Evolutionary conservation across 92 coral and sea anemone genomes (phyloP).

Genomic region (Zoanthus sociatus): DNA sequence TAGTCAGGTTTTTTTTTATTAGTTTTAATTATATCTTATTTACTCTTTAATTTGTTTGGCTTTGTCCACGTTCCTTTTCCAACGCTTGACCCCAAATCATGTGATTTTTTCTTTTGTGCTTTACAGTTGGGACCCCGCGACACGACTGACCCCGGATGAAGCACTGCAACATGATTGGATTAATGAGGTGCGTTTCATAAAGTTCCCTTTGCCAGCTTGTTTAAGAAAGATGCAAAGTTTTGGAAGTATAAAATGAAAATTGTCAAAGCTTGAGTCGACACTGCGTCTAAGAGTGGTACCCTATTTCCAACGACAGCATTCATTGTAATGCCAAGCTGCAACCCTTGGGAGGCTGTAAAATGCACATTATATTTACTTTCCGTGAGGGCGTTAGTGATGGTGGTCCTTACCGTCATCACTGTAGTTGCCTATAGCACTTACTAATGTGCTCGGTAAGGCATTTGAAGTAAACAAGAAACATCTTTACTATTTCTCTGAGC

Average conservation of each 20-base stretch:
- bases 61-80: not conserved
- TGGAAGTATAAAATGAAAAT: not conserved
- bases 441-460: not conserved
- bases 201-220: not conserved
- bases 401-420: not conserved
- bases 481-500: not conserved
- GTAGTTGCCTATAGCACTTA: not conserved
- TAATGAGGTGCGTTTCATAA: constrained; percentile 68
- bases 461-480: not conserved
- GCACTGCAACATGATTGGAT: constrained; percentile 96
- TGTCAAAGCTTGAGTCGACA: not conserved
- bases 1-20: no score
- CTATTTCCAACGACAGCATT: not conserved
- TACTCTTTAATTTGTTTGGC: no score
- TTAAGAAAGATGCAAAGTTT: not conserved
- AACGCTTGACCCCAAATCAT: not conserved
- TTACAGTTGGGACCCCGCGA: constrained; percentile 91
- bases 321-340: not conserved
- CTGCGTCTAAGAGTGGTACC: not conserved
- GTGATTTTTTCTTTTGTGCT: not conserved
- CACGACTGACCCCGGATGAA: constrained; percentile 92
- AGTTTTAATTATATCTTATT: no score
- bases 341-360: not conserved
- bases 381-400: not conserved
- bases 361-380: not conserved